A percentile compares a stretch with the other conserved stretches of the same genome.
These are phyloP conservation scores for Hippopotamyrus pictus DNA, from an alignment of 2,797 vertebrate genomes.

Conservation along the genomic window DNA sequence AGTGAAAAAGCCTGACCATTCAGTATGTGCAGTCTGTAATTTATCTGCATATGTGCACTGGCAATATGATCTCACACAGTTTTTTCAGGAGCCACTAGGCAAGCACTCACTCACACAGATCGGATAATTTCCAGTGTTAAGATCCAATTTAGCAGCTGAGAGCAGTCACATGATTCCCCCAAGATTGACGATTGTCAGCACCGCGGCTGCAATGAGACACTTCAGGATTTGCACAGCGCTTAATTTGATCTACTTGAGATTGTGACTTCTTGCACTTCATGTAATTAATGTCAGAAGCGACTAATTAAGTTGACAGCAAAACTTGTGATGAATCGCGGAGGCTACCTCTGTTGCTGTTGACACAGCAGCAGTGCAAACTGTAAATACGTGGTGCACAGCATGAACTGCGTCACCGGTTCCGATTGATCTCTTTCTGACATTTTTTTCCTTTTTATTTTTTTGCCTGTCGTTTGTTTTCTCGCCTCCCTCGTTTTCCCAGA, in stretches of 20 bases:
- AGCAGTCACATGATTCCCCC: conserved; percentile 40
- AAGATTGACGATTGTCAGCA: conserved; percentile 52
- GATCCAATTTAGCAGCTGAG: conserved; percentile 57
- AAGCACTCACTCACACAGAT: conserved; percentile 53
- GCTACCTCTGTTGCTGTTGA: conserved; percentile 41
- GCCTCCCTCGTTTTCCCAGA: background rate
- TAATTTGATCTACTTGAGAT: conserved; percentile 77
- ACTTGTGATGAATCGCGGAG: conserved; percentile 38
- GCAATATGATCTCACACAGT: conserved; percentile 30
- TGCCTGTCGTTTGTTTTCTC: background rate
- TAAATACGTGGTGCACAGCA: conserved; percentile 60
- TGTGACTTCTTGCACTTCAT: conserved; percentile 68
- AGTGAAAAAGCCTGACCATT: background rate
- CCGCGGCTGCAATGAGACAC: conserved; percentile 51
- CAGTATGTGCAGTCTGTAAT: background rate
- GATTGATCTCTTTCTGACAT: background rate
- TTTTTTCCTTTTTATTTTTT: background rate
- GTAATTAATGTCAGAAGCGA: conserved; percentile 70
- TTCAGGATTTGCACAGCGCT: conserved; percentile 63
- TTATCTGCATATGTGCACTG: background rate
- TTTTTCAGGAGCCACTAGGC: conserved; percentile 47
- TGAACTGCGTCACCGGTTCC: conserved; percentile 20
- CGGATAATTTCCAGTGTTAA: conserved; percentile 56
- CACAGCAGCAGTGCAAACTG: conserved; percentile 41
- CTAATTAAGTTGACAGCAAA: conserved; percentile 67